Evolutionary conservation across 2,113 vertebrate genomes (phyloP).

Genomic region (Alethe diademata): DNA sequence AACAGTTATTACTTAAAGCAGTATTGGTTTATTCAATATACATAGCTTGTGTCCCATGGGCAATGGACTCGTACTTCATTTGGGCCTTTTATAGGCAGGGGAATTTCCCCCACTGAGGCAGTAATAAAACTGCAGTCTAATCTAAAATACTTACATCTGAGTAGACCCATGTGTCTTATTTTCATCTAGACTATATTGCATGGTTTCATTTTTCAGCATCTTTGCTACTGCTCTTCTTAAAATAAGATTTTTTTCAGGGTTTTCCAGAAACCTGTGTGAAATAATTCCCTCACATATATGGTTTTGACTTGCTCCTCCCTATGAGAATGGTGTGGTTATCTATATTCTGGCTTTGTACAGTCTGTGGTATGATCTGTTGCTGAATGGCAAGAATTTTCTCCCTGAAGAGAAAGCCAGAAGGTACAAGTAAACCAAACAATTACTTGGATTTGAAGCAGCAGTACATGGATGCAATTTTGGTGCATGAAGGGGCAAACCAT

Average conservation of each 20-base stretch:
- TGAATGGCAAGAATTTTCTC: not conserved
- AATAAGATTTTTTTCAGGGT: not conserved
- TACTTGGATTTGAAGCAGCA: not conserved
- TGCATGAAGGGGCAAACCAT: not conserved
- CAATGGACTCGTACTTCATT: not conserved
- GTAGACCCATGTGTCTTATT: not conserved
- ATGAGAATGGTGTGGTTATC: not conserved
- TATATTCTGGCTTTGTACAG: fast-evolving
- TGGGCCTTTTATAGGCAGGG: not conserved
- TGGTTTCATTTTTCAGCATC: not conserved
- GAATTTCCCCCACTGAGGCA: not conserved
- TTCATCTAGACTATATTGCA: not conserved
- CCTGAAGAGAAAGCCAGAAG: not conserved
- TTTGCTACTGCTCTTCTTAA: not conserved
- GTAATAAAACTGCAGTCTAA: not conserved
- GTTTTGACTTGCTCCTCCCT: not conserved
- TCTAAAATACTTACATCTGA: not conserved
- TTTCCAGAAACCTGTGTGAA: not conserved
- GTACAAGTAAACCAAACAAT: not conserved
- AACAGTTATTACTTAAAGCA: not conserved
- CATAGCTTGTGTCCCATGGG: not conserved
- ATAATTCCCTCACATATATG: not conserved
- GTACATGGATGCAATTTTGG: not conserved
- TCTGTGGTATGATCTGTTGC: not conserved
- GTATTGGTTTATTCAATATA: not conserved